Evolutionary conservation across 2,888 invertebrate genomes (phyloP), one percentile per base, ranked within the genome.

Genomic region (Diadromus collaris): DNA sequence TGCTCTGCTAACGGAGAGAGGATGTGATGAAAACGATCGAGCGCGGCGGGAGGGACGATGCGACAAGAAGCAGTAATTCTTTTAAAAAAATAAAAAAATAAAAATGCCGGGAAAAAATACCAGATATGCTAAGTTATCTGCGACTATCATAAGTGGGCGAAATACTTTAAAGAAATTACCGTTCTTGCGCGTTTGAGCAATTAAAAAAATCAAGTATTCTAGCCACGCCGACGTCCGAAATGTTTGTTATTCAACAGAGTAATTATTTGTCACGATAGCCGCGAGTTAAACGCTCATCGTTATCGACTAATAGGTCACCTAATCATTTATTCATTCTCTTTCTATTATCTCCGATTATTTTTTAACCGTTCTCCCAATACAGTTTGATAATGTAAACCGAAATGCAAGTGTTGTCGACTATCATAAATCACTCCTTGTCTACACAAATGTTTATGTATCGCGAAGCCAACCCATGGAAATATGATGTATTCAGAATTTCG

Each of bases 201-300:
- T 44, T 29, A 46, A 60, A 44, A 54, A 58, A 51, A 56, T 73
- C 56, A 78, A 81, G 79, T 81, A 83, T 82, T 81, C 82, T 82
- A 80, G 83, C 83, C 81, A 85, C 84, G 82, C 80, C 79, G 80
- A 81, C 82, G 82, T 83, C 83, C 83, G 83, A 85, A 74, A 74
- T 38, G 67, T 27, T 61, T 61, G 24, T 38, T 38, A 38, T 41
- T 61, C 51, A 24, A 2, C 24, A 6, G 16, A 7, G 34, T 60
- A 61, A 21, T 38, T 41, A 41, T 24, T 61, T 19, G 16, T 38
- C 16, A 13, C 38, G 41, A 61, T 41, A 61, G 34, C n/a, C 34
- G 6, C 21, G 19, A 4, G 21, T n/a, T n/a, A 61, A n/a, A 56
- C 29, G 56, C 6, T 29, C n/a, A 27, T 29, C 56, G 29, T 29